phyloP scores from a whole-genome alignment of 2,888 invertebrate genomes.

The Galeopsomyia nigrocyanea region DNA sequence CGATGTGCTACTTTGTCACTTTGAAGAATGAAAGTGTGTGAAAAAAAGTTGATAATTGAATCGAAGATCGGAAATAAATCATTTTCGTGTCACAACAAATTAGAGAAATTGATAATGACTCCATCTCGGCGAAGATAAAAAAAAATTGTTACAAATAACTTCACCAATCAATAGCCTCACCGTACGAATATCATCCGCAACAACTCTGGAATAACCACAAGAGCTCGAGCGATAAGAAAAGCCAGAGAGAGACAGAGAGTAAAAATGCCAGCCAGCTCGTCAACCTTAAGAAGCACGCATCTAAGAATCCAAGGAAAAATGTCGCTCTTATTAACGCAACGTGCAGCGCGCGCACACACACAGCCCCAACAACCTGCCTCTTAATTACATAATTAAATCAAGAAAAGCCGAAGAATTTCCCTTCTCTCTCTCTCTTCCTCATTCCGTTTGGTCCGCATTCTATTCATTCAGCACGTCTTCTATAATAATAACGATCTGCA shows the following conservation, averaged over 20 bases:
- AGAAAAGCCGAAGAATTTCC: conserved; percentile 13
- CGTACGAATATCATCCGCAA: too few relatives aligned
- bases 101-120: conserved; percentile 5
- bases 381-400: conserved; percentile 46
- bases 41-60: too few relatives aligned
- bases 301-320: conserved; percentile 32
- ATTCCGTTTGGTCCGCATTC: conserved; percentile 31
- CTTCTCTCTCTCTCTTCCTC: conserved; percentile 32
- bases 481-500: conserved; percentile 19
- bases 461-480: conserved; percentile 8
- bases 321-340: conserved; percentile 37
- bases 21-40: too few relatives aligned
- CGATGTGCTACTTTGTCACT: too few relatives aligned
- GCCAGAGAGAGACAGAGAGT: too few relatives aligned
- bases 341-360: background rate
- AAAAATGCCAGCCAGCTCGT: too few relatives aligned
- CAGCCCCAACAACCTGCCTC: background rate
- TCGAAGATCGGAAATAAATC: too few relatives aligned
- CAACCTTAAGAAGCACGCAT: background rate
- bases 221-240: too few relatives aligned
- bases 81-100: too few relatives aligned
- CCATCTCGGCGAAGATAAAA: background rate
- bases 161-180: too few relatives aligned
- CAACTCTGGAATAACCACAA: too few relatives aligned
- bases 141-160: too few relatives aligned